Percentiles rank a stretch among this genome's conserved stretches.
These are phyloP conservation scores for Caenorhabditis tropicalis DNA, from an alignment of 1,140 invertebrate species.

Conservation along the genomic window DNA sequence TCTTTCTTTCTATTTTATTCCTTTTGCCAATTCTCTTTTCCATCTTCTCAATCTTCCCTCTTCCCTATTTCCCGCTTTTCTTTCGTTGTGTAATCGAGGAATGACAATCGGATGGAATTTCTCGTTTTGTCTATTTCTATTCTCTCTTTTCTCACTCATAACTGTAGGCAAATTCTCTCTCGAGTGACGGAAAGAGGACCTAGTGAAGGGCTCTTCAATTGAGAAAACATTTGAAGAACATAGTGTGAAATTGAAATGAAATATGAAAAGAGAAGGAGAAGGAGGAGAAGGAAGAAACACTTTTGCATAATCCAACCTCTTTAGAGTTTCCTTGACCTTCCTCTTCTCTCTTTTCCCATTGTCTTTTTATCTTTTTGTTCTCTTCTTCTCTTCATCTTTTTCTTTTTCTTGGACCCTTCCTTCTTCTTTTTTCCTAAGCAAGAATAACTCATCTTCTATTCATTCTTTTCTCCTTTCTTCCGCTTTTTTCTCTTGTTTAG, in stretches of 20 bases:
- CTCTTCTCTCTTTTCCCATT: neutral
- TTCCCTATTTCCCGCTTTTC: neutral
- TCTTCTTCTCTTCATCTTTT: neutral
- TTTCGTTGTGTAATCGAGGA: conserved; percentile 26
- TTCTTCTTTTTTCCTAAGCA: neutral
- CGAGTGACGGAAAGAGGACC: neutral
- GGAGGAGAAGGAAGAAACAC: neutral
- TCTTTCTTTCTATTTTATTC: neutral
- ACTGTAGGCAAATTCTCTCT: neutral
- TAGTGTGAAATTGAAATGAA: neutral
- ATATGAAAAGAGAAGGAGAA: no score
- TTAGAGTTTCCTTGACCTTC: neutral
- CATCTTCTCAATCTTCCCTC: neutral
- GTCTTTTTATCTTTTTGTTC: neutral
- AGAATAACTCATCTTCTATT: conserved; percentile 43
- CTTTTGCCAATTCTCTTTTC: neutral
- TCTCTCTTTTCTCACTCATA: neutral
- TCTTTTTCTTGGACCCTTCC: neutral
- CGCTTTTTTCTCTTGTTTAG: neutral
- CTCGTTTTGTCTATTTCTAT: neutral
- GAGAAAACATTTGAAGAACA: neutral
- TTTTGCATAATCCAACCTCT: conserved; percentile 22
- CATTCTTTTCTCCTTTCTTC: neutral
- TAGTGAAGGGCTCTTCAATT: conserved; percentile 7
- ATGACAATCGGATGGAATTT: neutral